Evolutionary conservation across 2,797 vertebrate species (phyloP).

Genomic region (Tokudaia muenninki): DNA sequence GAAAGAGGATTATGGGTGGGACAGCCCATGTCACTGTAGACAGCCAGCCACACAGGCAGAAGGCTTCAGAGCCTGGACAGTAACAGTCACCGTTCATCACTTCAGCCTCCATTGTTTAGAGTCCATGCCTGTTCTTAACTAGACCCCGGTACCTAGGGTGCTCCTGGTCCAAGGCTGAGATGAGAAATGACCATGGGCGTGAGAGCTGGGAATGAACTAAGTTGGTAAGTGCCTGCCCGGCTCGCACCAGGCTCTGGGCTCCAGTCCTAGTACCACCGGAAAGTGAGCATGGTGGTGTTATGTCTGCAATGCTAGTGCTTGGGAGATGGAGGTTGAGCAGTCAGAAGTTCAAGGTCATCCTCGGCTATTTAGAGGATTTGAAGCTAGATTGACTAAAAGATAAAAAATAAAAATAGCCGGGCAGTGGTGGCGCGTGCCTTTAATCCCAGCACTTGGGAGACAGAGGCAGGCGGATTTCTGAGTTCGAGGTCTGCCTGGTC

Average conservation of each 20-base stretch:
- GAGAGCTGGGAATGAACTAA: neutral
- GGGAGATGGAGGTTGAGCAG: neutral
- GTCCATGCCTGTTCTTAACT: neutral
- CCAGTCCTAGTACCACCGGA: neutral
- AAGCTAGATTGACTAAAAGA: neutral
- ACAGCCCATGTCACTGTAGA: accelerated
- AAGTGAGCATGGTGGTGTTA: neutral
- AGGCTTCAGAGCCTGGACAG: accelerated
- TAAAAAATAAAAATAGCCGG: neutral
- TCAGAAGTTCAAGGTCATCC: neutral
- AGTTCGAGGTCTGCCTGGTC: no score
- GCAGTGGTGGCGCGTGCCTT: no score
- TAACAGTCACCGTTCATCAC: no score
- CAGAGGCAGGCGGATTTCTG: no score
- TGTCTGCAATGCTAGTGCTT: no score
- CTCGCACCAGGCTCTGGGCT: neutral
- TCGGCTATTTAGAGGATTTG: neutral
- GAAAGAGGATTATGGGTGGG: neutral
- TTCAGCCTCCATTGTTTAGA: accelerated
- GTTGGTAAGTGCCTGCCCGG: neutral
- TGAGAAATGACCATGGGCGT: neutral
- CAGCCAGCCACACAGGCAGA: neutral
- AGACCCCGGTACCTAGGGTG: neutral
- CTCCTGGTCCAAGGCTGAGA: neutral
- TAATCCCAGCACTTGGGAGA: no score